Evolutionary conservation across 1,140 invertebrate genomes (phyloP), one percentile per base, ranked within the genome.

Genomic region (Ostrea denselamellosa): DNA sequence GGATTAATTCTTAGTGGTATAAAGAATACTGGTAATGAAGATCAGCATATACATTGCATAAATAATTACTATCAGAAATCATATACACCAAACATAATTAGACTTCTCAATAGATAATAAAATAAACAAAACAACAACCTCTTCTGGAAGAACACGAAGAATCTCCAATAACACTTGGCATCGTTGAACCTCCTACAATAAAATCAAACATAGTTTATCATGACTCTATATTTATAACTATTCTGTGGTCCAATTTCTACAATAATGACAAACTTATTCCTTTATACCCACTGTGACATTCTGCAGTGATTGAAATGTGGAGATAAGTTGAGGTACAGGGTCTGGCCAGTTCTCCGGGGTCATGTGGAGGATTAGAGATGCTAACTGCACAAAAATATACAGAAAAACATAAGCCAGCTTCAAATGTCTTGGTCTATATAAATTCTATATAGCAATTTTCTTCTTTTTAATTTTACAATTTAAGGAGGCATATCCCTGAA

Each of bases 81-180:
- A 1, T 44, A 44, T 44, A 2, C 5, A 44, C 34, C 34, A 44
- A 44, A 44, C 34, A 44, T 44, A 58, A 58, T 17, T 58, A 17
- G 12, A 3, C 56, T 19, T 58, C 8, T 58, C 12, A 19, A 62
- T 1, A 62, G 14, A n/a, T 19, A 19, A 62, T 19, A 19, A 0
- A n/a, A 62, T 0, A 19, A 19, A 62, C 56, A 19, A 62, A 62
- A 71, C 34, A 87, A 82, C 87, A 53, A 97, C 97, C 95, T 98
- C 97, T 95, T 97, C 97, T 44, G 97, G 97, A 92, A 98, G 96
- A 83, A 97, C 96, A 90, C 96, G 96, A 28, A 98, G 95, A 94
- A 95, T 94, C 94, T 97, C 97, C 53, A 97, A 93, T 90, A 97
- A 95, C 54, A 97, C 96, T 95, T 96, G 95, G 84, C 96, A 93